phyloP scores from a whole-genome alignment of 1,140 invertebrate species.

The Chionoecetes opilio region DNA sequence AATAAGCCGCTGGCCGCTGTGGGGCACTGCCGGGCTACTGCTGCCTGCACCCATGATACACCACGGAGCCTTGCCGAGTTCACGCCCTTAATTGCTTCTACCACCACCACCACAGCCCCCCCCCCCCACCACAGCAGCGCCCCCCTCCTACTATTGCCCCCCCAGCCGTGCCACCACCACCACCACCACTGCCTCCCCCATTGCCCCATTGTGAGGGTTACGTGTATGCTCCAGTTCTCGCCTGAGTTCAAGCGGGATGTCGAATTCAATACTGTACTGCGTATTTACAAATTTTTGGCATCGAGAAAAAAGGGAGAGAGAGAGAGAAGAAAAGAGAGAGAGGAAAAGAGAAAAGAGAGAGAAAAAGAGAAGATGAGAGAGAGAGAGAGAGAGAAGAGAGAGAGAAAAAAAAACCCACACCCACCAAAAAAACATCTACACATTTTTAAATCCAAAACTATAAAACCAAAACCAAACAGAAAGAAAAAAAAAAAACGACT shows the following conservation, averaged over 20 bases:
- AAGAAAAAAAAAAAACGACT: too few species aligned
- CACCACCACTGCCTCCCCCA: not conserved
- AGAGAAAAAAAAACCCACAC: too few species aligned
- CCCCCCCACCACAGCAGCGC: not conserved
- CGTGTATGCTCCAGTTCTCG: not conserved
- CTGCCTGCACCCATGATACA: not conserved
- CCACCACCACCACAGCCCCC: constrained; percentile 19
- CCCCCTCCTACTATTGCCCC: not conserved
- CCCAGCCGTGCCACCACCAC: not conserved
- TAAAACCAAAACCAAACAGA: too few species aligned
- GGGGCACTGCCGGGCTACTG: constrained; percentile 9
- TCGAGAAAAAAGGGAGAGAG: not conserved
- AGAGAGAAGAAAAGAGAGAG: too few species aligned
- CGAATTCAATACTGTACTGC: not conserved
- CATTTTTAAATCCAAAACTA: too few species aligned
- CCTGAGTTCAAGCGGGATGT: not conserved
- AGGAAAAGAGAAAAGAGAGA: too few species aligned
- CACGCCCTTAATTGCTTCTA: constrained; percentile 14
- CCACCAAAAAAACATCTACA: too few species aligned
- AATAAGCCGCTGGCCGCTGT: not conserved
- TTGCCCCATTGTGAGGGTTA: not conserved
- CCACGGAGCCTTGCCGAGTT: not conserved
- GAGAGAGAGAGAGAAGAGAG: too few species aligned
- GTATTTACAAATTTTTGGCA: not conserved
- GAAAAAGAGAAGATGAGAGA: too few species aligned